Base-by-base conservation (phyloP, 1,140 invertebrate species). In the Megalopta genalis region DNA sequence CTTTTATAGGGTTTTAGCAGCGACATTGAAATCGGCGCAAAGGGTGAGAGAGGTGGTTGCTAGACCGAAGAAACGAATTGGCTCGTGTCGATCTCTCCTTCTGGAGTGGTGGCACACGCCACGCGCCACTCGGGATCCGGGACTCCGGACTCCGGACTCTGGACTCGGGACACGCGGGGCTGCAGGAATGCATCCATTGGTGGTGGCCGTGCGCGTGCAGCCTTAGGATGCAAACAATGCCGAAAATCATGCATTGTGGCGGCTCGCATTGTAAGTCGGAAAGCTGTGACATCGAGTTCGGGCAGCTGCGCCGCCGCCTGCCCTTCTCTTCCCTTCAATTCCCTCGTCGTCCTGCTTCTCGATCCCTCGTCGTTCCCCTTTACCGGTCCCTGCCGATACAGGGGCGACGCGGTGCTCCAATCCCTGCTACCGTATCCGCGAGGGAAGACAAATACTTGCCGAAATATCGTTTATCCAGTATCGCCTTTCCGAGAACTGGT, bases 241-340 rank as follows among this genome's bases (percentile, higher is more conserved):
- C 81, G 82, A 83, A 91, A 92, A 92, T 92, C 91, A 89, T 88
- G 88, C 91, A 91, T 92, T 92, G 90, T 91, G 89, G 86, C 81
- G 78, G 82, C 63, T 75, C 66, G 82, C 76, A 90, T 91, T 91
- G 90, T 90, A 88, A 90, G 73, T 81, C 87, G 83, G 80, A 91
- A 91, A 91, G 89, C 91, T 91, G 89, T 91, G 91, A 91, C 91
- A 91, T 90, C 87, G 90, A 90, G 90, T 90, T 90, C 83, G 75
- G 89, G 84, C 88, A 86, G 90, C 89, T 92, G 91, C 87, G 70
- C n/a, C 42, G 80, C 42, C 80, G 60, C 64, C 80, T 77, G 77
- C 63, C 82, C 80, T 81, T 52, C 79, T 74, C 77, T 71, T 39
- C 60, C 62, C 9, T 21, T 2, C 27, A 6, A 16, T 60, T 69